These are phyloP conservation scores for Glyptemys insculpta DNA, from an alignment of 2,797 vertebrate genomes.

Conservation along the genomic window DNA sequence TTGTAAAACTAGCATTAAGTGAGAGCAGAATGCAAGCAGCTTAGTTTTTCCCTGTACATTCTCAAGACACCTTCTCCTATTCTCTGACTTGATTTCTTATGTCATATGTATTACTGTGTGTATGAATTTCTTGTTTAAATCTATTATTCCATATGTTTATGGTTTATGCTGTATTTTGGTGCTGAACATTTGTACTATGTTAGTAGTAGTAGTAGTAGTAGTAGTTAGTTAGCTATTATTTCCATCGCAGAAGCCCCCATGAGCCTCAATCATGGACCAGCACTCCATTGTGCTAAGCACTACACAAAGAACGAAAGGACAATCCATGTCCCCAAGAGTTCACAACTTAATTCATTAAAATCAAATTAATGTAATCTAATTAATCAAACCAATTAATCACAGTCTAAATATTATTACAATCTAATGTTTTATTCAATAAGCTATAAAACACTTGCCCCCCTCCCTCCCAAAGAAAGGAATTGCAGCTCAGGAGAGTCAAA, in stretches of 20 bases:
- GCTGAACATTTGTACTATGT: neutral
- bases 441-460: neutral
- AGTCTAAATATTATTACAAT: neutral
- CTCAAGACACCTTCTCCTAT: neutral
- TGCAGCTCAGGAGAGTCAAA: neutral
- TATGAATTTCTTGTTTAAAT: neutral
- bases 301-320: neutral
- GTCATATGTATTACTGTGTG: neutral
- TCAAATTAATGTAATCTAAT: neutral
- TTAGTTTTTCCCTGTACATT: neutral
- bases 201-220: neutral
- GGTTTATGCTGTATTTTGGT: neutral
- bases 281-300: fast-evolving
- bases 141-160: neutral
- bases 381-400: neutral
- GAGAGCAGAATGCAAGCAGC: neutral
- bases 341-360: neutral
- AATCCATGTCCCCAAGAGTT: neutral
- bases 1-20: neutral
- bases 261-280: neutral
- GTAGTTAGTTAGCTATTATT: neutral
- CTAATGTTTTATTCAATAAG: neutral
- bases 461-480: neutral
- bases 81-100: neutral
- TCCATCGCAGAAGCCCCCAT: fast-evolving